Evolutionary conservation across 2,888 invertebrate genomes (phyloP).

Genomic region (Pharmacophagus antenor): DNA sequence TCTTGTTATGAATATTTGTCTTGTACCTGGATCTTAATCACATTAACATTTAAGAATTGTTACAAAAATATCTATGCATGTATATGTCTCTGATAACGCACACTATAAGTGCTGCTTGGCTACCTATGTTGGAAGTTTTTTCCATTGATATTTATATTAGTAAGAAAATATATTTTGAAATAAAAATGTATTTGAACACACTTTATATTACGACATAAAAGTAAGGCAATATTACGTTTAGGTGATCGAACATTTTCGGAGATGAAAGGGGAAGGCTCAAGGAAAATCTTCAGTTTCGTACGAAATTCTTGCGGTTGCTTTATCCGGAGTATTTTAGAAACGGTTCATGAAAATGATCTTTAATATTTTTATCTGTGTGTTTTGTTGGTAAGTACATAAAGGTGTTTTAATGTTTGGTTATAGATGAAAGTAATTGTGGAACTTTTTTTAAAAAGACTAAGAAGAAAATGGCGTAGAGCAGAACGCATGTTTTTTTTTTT

Average conservation of each 20-base stretch:
- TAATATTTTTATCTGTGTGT: background rate
- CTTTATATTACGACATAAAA: constrained; percentile 20
- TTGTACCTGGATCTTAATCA: no score
- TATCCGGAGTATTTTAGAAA: constrained; percentile 8
- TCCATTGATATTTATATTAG: no score
- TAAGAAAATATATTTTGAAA: background rate
- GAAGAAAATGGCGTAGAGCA: no score
- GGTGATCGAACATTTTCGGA: constrained; percentile 20
- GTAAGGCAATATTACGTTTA: constrained; percentile 29
- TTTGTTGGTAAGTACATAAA: background rate
- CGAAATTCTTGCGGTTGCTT: constrained; percentile 23
- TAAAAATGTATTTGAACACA: constrained; percentile 21
- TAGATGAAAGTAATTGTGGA: background rate
- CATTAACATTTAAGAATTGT: no score
- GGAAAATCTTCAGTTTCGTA: constrained; percentile 26
- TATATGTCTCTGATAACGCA: no score
- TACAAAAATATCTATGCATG: no score
- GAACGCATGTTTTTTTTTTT: background rate
- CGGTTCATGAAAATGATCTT: constrained; percentile 7
- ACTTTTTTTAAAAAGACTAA: no score
- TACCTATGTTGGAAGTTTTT: no score
- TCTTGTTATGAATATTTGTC: no score
- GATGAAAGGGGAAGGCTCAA: constrained; percentile 27
- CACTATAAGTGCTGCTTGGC: no score
- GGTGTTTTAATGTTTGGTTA: background rate